Evolutionary conservation across 2,888 invertebrate species (phyloP), one percentile per base, ranked within the genome.

Genomic region (Chymomyza caudatula): DNA sequence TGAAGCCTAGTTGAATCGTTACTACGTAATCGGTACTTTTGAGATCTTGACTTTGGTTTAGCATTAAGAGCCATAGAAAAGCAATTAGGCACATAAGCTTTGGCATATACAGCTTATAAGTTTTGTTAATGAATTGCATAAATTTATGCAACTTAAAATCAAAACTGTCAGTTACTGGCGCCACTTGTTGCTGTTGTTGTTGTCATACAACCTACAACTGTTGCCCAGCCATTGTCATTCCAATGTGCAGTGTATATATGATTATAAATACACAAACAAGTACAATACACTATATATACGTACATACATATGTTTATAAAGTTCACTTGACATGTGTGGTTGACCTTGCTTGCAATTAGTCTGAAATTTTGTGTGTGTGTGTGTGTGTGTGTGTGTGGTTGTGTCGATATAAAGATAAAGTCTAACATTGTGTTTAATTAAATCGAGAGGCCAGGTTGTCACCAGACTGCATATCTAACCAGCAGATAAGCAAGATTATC

Each of bases 1-100:
- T n/a, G n/a, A n/a, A n/a, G n/a, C n/a, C n/a, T n/a, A n/a, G n/a
- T n/a, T n/a, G n/a, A n/a, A n/a, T n/a, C n/a, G n/a, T n/a, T n/a
- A n/a, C n/a, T n/a, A n/a, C n/a, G n/a, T n/a, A n/a, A n/a, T n/a
- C n/a, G 59, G 58, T 17, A 25, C 29, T n/a, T 6, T 11, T 17
- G 37, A 44, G 13, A 62, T 68, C 66, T 74, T 77, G 77, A 79
- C 57, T 78, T 60, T 23, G 59, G 55, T 60, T 69, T 58, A 43
- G 55, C 56, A 61, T 43, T 59, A 56, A 62, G 57, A 61, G 23
- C 15, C 53, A 49, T 20, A 37, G 2, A 29, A 29, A 0, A 29
- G 29, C 8, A 37, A 37, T 4, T 37, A 37, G 29, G 29, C 29
- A 8, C 29, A 8, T 11, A 11, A 37, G 29, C 3, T 11, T 11